Evolutionary conservation across 2,888 invertebrate species (phyloP), one percentile per base, ranked within the genome.

Genomic region (Morpho deidamia): DNA sequence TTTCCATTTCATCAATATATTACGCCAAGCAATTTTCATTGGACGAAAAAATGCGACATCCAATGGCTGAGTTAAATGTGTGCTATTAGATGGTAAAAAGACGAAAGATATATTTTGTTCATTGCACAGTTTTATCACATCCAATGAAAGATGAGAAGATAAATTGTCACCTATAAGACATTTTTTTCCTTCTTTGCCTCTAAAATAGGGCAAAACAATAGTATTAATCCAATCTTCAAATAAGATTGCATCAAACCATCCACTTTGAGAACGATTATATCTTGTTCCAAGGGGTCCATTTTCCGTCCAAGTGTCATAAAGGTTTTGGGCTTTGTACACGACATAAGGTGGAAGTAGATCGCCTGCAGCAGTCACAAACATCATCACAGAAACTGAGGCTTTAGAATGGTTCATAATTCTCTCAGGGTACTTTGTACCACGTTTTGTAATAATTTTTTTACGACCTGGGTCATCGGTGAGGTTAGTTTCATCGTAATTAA

Each of bases 351-450:
- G 78, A 33, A 82, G 59, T 2, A 76, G 14, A 41, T 62, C 55
- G 9, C 55, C 47, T 10, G 43, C 51, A 10, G 51, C 51, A 11
- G 51, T 11, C 7, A 11, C 47, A 10, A 51, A n/a, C 7, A 58
- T 38, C 57, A 58, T 56, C 8, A 56, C 12, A 14, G 55, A 53
- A 9, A 43, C 34, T 11, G 38, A 33, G 2, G 51, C 10, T 12
- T 51, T 51, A 7, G 40, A 40, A 23, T 61, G 56, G 53, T 81
- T 74, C 53, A 72, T 68, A 10, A 76, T 66, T 33, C 68, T 53
- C 48, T 81, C 75, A 4, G 74, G 71, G 53, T 81, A 74, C 61
- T 80, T 79, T 1, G 56, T 51, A 7, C 73, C 70, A 53, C 69
- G 55, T 61, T 69, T 63, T 8, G 65, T 61, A 2, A 68, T 56